Percentiles rank a stretch among this genome's conserved stretches.
Evolutionary conservation across 2,888 invertebrate species (phyloP).

Genomic region (Punctoribates punctum): DNA sequence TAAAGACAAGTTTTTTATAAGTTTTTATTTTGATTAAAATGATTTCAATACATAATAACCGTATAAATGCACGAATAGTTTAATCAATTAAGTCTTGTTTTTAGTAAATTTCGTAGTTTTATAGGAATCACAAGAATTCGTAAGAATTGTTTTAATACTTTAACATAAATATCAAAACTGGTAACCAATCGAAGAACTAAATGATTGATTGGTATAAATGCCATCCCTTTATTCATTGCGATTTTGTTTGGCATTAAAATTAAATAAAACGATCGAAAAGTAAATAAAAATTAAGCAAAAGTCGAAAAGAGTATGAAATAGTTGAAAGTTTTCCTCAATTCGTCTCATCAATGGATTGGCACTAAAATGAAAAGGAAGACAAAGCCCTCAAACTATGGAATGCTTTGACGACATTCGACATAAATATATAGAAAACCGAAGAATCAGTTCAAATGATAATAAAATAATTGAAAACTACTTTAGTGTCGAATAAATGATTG

Average conservation of each 20-base stretch:
- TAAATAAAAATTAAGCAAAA: not conserved
- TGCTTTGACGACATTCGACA: not conserved
- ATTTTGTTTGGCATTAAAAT: not conserved
- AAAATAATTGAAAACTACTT: not conserved
- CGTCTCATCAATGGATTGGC: not conserved
- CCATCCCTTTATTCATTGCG: not conserved
- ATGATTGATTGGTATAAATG: not conserved
- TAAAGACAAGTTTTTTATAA: no score
- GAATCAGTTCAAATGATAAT: no score
- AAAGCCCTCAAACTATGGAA: conserved; percentile 30
- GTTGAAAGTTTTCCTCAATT: not conserved
- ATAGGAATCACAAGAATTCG: not conserved
- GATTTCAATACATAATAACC: not conserved
- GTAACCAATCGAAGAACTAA: no score
- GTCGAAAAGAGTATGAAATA: not conserved
- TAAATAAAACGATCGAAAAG: not conserved
- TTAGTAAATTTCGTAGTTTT: no score
- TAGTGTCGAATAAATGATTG: not conserved
- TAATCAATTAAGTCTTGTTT: no score
- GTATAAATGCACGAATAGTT: not conserved
- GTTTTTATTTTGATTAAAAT: no score
- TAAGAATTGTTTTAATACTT: no score
- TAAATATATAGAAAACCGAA: no score
- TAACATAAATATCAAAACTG: no score
- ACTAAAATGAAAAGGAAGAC: not conserved